These are phyloP conservation scores for Drosophila nasuta DNA, from an alignment of 1,140 invertebrate genomes.

Conservation along the genomic window DNA sequence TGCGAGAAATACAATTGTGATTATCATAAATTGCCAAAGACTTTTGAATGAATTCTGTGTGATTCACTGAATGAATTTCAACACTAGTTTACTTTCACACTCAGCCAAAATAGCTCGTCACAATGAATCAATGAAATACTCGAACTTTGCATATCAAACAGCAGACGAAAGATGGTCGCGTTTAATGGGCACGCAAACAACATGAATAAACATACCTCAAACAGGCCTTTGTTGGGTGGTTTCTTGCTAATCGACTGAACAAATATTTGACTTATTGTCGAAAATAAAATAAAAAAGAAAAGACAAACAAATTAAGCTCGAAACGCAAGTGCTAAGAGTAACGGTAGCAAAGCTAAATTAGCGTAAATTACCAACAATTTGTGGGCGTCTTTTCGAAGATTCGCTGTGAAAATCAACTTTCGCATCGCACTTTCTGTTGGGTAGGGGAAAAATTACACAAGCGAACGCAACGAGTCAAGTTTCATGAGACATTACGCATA, in stretches of 20 bases:
- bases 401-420: constrained; percentile 31
- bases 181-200: constrained; percentile 30
- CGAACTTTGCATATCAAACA: constrained; percentile 28
- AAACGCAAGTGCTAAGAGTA: constrained; percentile 57
- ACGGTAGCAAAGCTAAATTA: constrained; percentile 41
- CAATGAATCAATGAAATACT: constrained; percentile 12
- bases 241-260: constrained; percentile 32
- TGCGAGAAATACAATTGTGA: neutral
- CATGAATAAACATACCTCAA: neutral
- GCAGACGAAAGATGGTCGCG: neutral
- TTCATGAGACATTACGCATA: constrained; percentile 64
- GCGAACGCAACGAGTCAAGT: constrained; percentile 48
- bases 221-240: constrained; percentile 17
- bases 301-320: constrained; percentile 2
- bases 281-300: constrained; percentile 13
- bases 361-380: constrained; percentile 33
- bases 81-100: constrained; percentile 12
- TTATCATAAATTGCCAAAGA: neutral
- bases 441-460: constrained; percentile 52
- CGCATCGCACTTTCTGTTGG: constrained; percentile 23
- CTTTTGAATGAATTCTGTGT: neutral
- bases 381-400: constrained; percentile 29
- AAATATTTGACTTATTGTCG: constrained; percentile 48
- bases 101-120: neutral
- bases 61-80: neutral